A percentile compares a stretch with the other conserved stretches of the same genome.
These are phyloP conservation scores for Dyspetes luteomarginatus DNA, from an alignment of 2,888 invertebrate genomes.

Conservation along the genomic window DNA sequence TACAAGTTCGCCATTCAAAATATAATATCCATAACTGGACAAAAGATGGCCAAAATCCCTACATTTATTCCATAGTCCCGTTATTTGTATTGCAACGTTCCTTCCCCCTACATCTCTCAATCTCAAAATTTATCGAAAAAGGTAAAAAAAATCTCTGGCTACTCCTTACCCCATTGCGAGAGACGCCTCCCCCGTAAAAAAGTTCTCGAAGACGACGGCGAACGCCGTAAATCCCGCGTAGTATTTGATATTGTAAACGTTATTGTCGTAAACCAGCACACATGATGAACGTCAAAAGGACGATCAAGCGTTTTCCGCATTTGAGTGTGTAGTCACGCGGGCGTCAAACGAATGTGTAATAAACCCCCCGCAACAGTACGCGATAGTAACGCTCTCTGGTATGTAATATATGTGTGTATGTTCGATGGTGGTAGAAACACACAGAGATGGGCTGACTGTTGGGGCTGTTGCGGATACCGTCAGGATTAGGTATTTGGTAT, in stretches of 20 bases:
- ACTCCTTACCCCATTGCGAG: background rate
- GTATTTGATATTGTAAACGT: slow-evolving; percentile 76
- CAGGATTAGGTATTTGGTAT: slow-evolving; percentile 80
- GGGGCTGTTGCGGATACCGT: slow-evolving; percentile 72
- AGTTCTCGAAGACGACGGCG: slow-evolving; percentile 59
- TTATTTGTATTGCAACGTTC: too few relatives aligned
- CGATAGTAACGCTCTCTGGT: slow-evolving; percentile 27
- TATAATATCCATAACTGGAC: too few relatives aligned
- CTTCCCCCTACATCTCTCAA: background rate
- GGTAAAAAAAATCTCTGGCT: background rate
- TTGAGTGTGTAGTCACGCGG: slow-evolving; percentile 73
- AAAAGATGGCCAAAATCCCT: too few relatives aligned
- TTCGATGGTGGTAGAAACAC: background rate
- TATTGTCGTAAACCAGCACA: slow-evolving; percentile 72
- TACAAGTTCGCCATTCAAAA: too few relatives aligned
- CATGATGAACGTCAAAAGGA: slow-evolving; percentile 39
- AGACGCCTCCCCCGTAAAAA: background rate
- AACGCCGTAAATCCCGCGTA: slow-evolving; percentile 69
- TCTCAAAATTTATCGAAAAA: background rate
- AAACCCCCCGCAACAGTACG: slow-evolving; percentile 18
- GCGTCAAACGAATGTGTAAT: slow-evolving; percentile 40
- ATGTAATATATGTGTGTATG: slow-evolving; percentile 31
- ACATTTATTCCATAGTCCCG: too few relatives aligned
- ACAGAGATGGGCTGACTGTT: slow-evolving; percentile 46
- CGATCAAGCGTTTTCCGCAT: slow-evolving; percentile 71